Evolutionary conservation across 2,888 invertebrate species (phyloP).

Genomic region (Plagodis pulveraria): DNA sequence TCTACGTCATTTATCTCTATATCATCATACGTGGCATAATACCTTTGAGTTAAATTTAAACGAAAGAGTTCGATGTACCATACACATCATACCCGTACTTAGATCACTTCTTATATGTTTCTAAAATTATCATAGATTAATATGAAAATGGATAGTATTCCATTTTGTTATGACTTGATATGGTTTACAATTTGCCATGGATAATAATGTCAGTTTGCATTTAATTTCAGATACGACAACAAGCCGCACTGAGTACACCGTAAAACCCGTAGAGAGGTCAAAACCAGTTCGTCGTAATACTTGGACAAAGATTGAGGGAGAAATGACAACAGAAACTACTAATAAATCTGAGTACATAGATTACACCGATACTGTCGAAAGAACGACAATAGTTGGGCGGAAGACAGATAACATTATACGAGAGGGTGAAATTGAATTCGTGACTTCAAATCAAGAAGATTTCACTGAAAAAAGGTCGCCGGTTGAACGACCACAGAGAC

Average conservation of each 20-base stretch:
- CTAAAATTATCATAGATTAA: no score
- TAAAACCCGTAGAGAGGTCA: conserved; percentile 87
- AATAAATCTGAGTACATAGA: conserved; percentile 88
- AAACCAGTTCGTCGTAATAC: conserved; percentile 89
- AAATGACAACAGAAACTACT: conserved; percentile 89
- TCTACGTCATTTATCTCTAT: no score
- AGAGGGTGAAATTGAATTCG: conserved; percentile 88
- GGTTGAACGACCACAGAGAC: conserved; percentile 85
- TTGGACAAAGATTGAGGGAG: conserved; percentile 91
- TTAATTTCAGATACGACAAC: conserved; percentile 88
- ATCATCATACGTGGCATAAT: no score
- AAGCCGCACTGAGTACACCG: conserved; percentile 88
- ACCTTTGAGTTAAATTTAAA: no score
- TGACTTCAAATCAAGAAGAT: conserved; percentile 87
- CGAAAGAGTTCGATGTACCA: no score
- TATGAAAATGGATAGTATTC: no score
- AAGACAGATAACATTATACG: conserved; percentile 88
- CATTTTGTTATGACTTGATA: no score
- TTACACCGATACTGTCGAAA: conserved; percentile 84
- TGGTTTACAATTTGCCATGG: no score
- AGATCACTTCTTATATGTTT: no score
- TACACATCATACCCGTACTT: no score
- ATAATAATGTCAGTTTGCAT: conserved; percentile 7
- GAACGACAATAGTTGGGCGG: conserved; percentile 84
- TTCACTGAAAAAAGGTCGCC: conserved; percentile 85